Evolutionary conservation across 1,140 invertebrate species (phyloP).

Genomic region (Eumeta japonica): DNA sequence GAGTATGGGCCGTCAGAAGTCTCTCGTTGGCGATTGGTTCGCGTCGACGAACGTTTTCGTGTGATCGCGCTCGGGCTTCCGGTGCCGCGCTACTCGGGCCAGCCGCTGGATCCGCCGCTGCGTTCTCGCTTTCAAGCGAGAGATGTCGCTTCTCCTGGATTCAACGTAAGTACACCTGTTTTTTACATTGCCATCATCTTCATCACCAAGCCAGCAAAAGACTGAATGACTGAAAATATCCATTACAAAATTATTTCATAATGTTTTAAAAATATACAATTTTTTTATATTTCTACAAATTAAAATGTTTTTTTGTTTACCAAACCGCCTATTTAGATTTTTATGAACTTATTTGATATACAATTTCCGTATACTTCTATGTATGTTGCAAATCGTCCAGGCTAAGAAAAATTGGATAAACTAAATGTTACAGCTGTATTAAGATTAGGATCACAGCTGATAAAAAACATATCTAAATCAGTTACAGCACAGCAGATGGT

Average conservation of each 20-base stretch:
- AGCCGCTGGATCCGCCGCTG: conserved; percentile 92
- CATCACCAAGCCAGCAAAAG: neutral
- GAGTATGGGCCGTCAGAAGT: conserved; percentile 76
- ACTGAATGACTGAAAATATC: too few species aligned
- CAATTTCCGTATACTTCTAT: too few species aligned
- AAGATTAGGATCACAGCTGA: too few species aligned
- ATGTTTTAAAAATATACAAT: too few species aligned
- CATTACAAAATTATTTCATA: neutral
- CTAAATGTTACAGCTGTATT: too few species aligned
- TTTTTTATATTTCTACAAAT: neutral
- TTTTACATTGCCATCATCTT: neutral
- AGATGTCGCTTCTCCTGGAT: conserved; percentile 73
- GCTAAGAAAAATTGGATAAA: too few species aligned
- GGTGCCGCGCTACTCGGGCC: conserved; percentile 85
- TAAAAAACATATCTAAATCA: too few species aligned
- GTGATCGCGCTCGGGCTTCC: conserved; percentile 89
- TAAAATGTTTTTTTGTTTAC: neutral
- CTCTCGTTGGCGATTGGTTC: conserved; percentile 81
- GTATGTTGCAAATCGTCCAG: too few species aligned
- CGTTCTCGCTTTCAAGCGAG: conserved; percentile 92
- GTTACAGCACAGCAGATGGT: too few species aligned
- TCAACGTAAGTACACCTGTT: conserved; percentile 41
- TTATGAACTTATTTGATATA: too few species aligned
- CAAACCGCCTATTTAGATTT: too few species aligned
- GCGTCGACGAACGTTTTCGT: conserved; percentile 88